These are phyloP conservation scores for Anadara kagoshimensis DNA, from an alignment of 1,140 invertebrate genomes.

Conservation along the genomic window DNA sequence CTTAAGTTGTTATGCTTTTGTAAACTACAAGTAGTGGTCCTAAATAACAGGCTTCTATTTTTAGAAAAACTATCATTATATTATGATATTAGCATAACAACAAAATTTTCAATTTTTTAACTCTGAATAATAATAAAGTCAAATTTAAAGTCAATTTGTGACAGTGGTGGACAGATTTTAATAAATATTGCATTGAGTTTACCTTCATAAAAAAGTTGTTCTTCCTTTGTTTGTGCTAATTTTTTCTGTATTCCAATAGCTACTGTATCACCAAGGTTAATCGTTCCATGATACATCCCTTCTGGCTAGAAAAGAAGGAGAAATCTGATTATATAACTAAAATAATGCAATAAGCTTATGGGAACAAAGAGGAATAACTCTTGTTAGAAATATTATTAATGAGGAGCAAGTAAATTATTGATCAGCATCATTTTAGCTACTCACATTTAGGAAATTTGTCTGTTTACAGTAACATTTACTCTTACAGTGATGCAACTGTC, in stretches of 20 bases:
- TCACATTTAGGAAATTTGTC: too few relatives aligned
- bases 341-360: too few relatives aligned
- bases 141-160: background rate
- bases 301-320: constrained; percentile 58
- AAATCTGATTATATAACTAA: background rate
- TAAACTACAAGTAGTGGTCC: background rate
- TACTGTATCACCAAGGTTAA: constrained; percentile 69
- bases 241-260: constrained; percentile 69
- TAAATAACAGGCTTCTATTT: background rate
- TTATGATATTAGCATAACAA: background rate
- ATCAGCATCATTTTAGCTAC: too few relatives aligned
- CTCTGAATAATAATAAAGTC: background rate
- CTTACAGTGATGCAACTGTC: too few relatives aligned
- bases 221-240: constrained; percentile 43
- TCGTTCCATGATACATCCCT: constrained; percentile 65
- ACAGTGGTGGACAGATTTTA: background rate
- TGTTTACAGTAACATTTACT: too few relatives aligned
- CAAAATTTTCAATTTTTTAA: background rate
- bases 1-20: background rate
- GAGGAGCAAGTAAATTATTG: too few relatives aligned
- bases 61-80: background rate
- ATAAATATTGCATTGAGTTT: background rate
- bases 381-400: too few relatives aligned
- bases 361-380: too few relatives aligned
- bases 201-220: constrained; percentile 66